Conservation (phyloP, 1,140 invertebrate genomes). For the Brachionus rotundiformis region DNA sequence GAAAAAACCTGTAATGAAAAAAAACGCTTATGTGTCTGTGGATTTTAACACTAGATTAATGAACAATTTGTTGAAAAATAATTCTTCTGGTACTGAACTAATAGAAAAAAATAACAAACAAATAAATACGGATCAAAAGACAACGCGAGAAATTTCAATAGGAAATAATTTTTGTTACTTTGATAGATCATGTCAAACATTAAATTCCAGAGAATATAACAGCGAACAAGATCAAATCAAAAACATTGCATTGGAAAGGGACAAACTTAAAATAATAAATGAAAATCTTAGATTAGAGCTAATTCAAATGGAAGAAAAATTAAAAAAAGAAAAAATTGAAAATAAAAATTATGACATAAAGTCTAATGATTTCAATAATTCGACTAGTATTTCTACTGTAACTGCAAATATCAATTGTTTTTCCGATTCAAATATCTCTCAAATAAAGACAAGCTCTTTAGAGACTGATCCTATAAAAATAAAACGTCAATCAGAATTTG, state of each 20-base stretch:
- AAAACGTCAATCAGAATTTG: constrained; percentile 15
- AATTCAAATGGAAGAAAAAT: constrained; percentile 41
- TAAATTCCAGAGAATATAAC: neutral
- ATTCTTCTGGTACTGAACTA: neutral
- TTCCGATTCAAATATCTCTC: neutral
- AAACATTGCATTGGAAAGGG: constrained; percentile 11
- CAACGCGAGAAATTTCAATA: neutral
- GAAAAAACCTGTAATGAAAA: neutral
- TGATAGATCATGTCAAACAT: neutral
- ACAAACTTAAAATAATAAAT: neutral
- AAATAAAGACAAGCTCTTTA: constrained; percentile 8
- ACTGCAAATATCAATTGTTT: neutral
- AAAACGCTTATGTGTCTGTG: constrained; percentile 10
- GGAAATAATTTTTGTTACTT: neutral
- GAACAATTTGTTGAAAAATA: constrained; percentile 1
- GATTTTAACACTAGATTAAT: neutral
- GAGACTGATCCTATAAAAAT: neutral
- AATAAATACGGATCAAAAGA: neutral
- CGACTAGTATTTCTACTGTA: neutral
- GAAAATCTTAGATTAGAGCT: neutral
- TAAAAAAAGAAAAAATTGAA: neutral
- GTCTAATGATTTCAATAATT: neutral
- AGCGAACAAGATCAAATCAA: neutral
- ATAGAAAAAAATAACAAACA: neutral
- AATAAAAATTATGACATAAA: neutral